Percentiles rank a stretch among this genome's conserved stretches.
phyloP scores from a whole-genome alignment of 2,888 invertebrate species.

The Mythimna loreyi region DNA sequence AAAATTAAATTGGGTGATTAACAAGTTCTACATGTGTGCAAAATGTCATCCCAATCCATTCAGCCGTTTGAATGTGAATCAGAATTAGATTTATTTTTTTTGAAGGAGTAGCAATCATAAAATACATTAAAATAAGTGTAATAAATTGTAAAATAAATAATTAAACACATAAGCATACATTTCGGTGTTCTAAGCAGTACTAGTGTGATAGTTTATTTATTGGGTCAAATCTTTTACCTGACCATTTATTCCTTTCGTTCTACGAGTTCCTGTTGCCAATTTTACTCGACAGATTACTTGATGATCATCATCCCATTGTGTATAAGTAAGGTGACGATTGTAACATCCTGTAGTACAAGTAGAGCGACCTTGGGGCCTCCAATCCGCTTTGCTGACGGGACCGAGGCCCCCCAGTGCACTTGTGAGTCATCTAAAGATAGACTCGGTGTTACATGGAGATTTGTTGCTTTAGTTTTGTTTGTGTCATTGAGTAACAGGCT shows the following conservation, averaged over 20 bases:
- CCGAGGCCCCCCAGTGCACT: slow-evolving; percentile 43
- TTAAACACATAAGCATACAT: too few relatives aligned
- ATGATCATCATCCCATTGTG: slow-evolving; percentile 47
- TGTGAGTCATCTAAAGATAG: slow-evolving; percentile 38
- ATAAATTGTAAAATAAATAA: too few relatives aligned
- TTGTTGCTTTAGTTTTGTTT: slow-evolving; percentile 36
- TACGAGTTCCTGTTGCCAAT: slow-evolving; percentile 23
- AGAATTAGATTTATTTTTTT: too few relatives aligned
- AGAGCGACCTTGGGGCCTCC: slow-evolving; percentile 44
- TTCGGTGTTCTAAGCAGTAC: neutral
- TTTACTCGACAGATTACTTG: slow-evolving; percentile 38
- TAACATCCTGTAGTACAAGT: slow-evolving; percentile 50
- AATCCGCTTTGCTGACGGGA: slow-evolving; percentile 36
- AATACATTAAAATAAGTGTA: too few relatives aligned
- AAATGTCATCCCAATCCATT: too few relatives aligned
- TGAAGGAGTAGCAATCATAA: too few relatives aligned
- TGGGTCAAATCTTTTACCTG: slow-evolving; percentile 26
- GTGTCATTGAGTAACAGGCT: slow-evolving; percentile 32
- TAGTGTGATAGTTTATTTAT: neutral
- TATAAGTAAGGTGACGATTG: slow-evolving; percentile 43
- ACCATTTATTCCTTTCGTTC: slow-evolving; percentile 7
- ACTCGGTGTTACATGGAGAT: slow-evolving; percentile 18
- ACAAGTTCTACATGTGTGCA: too few relatives aligned
- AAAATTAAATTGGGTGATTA: too few relatives aligned
- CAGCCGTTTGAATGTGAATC: too few relatives aligned